Conservation (phyloP, 1,140 invertebrate species). For the Macrotrachela quadricornifera region DNA sequence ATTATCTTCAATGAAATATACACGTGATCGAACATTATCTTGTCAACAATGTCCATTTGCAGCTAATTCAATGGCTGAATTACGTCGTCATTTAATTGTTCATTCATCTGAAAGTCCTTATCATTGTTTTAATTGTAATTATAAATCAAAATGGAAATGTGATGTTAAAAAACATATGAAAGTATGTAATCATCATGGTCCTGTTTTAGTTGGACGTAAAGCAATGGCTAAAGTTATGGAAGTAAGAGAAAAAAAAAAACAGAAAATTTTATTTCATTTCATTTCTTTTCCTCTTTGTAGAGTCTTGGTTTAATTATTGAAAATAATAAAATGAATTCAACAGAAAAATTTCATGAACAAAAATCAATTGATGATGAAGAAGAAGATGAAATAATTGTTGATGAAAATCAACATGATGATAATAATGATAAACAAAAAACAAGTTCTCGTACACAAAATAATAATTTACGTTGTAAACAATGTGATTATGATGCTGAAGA, state of each 20-base stretch:
- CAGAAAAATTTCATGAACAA: no score
- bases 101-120: slow-evolving; percentile 28
- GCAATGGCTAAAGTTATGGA: slow-evolving; percentile 8
- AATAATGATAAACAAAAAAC: no score
- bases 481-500: slow-evolving; percentile 25
- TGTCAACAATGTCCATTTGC: slow-evolving; percentile 26
- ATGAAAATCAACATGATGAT: no score
- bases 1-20: not conserved
- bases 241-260: not conserved
- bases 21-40: not conserved
- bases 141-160: slow-evolving; percentile 27
- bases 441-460: no score
- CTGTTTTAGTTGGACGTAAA: slow-evolving; percentile 6
- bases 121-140: slow-evolving; percentile 21
- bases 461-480: slow-evolving; percentile 14
- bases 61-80: slow-evolving; percentile 22
- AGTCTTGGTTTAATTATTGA: no score
- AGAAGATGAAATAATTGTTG: no score
- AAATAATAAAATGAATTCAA: no score
- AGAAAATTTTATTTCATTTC: no score
- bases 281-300: no score
- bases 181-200: slow-evolving; percentile 12
- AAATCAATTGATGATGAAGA: no score
- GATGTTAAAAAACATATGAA: slow-evolving; percentile 28
- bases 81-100: slow-evolving; percentile 21